phyloP scores from a whole-genome alignment of 2,797 vertebrate genomes.

The Malacoctenus gilli region DNA sequence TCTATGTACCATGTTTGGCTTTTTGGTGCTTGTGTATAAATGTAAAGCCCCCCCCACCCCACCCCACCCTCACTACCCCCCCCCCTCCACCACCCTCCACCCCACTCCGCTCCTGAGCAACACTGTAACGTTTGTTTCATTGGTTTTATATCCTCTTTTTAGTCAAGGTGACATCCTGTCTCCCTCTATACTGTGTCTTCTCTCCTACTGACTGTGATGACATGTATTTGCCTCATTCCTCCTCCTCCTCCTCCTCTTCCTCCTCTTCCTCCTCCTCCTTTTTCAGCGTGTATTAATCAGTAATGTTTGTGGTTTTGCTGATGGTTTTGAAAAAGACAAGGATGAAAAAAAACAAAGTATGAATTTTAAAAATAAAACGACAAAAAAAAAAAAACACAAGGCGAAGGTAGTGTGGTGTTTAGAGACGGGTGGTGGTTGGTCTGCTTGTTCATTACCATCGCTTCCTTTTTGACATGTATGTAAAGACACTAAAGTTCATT shows the following conservation, averaged over 20 bases:
- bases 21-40: constrained; percentile 85
- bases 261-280: constrained; percentile 15
- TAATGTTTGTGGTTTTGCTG: constrained; percentile 82
- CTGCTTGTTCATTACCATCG: constrained; percentile 63
- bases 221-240: constrained; percentile 74
- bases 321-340: constrained; percentile 74
- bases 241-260: constrained; percentile 14
- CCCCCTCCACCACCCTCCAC: constrained; percentile 27
- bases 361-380: too few relatives aligned
- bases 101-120: constrained; percentile 54
- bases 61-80: constrained; percentile 32
- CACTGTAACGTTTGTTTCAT: constrained; percentile 81
- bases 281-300: constrained; percentile 80
- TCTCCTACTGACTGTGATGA: constrained; percentile 75
- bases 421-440: constrained; percentile 61
- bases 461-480: constrained; percentile 74
- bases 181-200: constrained; percentile 69
- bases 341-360: constrained; percentile 36
- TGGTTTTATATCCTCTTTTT: constrained; percentile 73
- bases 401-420: constrained; percentile 67
- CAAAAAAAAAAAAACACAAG: too few relatives aligned
- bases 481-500: constrained; percentile 81
- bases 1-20: constrained; percentile 77
- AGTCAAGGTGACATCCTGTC: constrained; percentile 72
- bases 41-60: constrained; percentile 74